phyloP scores from a whole-genome alignment of 2,113 vertebrate genomes.

The Ciconia boyciana region DNA sequence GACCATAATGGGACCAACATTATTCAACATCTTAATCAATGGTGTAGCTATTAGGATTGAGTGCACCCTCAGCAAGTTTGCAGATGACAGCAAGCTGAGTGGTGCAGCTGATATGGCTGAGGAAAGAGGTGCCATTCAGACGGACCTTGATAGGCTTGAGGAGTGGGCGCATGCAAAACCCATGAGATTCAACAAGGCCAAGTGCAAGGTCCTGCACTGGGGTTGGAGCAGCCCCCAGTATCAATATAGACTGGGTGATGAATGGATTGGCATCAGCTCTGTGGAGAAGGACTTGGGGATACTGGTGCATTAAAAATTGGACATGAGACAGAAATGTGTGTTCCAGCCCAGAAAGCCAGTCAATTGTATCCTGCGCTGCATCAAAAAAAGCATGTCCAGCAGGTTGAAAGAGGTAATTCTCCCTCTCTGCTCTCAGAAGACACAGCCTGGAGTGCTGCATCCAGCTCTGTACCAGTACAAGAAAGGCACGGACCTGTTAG shows the following conservation, averaged over 20 bases:
- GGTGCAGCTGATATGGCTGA: not conserved
- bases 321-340: not conserved
- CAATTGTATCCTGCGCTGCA: not conserved
- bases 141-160: not conserved
- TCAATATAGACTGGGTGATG: not conserved
- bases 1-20: not conserved
- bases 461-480: not conserved
- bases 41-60: not conserved
- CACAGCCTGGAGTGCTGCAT: not conserved
- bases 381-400: not conserved
- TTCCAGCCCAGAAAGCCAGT: not conserved
- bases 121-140: not conserved
- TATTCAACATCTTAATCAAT: not conserved
- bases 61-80: not conserved
- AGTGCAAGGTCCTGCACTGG: not conserved
- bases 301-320: not conserved
- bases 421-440: not conserved
- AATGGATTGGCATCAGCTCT: not conserved
- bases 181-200: not conserved
- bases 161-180: rapidly evolving
- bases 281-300: not conserved
- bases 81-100: not conserved
- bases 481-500: not conserved
- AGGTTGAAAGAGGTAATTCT: not conserved
- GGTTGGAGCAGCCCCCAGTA: rapidly evolving